Conservation (phyloP, 2,113 vertebrate species). For the Atherinomorus stipes region DNA sequence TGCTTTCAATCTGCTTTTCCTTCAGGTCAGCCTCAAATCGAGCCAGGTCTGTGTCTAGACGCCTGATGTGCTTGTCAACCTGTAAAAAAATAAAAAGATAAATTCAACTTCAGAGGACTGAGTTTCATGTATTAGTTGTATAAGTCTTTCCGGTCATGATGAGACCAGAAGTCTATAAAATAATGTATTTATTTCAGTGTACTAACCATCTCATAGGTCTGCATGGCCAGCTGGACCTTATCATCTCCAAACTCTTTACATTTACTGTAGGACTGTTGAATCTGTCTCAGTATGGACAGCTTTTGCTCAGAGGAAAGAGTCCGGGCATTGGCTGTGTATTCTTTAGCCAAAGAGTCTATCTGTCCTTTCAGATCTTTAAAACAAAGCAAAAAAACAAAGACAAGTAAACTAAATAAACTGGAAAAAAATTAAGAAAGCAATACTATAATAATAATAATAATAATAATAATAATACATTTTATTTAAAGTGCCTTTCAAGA, state of each 20-base stretch:
- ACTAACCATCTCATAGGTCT: slow-evolving; percentile 98
- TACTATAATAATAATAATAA: background rate
- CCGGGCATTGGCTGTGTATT: slow-evolving; percentile 92
- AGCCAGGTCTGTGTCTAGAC: slow-evolving; percentile 95
- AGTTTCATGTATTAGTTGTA: background rate
- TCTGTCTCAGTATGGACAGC: slow-evolving; percentile 93
- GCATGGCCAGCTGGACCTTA: slow-evolving; percentile 98
- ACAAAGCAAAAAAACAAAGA: background rate
- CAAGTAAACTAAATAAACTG: too few relatives aligned
- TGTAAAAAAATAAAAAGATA: slow-evolving; percentile 50
- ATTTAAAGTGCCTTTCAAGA: too few relatives aligned
- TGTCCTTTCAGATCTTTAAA: slow-evolving; percentile 91
- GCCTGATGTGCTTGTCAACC: slow-evolving; percentile 97
- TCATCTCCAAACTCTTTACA: slow-evolving; percentile 98
- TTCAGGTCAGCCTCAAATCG: slow-evolving; percentile 97
- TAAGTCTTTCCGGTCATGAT: background rate
- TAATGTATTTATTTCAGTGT: background rate
- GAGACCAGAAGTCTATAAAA: background rate
- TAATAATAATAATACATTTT: too few relatives aligned
- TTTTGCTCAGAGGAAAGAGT: slow-evolving; percentile 93
- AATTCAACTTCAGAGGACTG: background rate
- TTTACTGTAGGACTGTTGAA: slow-evolving; percentile 95
- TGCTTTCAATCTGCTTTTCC: slow-evolving; percentile 97
- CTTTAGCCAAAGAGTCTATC: slow-evolving; percentile 94
- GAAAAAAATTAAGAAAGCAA: background rate